These are phyloP conservation scores for Drosophila lacertosa DNA, from an alignment of 1,140 invertebrate genomes.

Conservation along the genomic window DNA sequence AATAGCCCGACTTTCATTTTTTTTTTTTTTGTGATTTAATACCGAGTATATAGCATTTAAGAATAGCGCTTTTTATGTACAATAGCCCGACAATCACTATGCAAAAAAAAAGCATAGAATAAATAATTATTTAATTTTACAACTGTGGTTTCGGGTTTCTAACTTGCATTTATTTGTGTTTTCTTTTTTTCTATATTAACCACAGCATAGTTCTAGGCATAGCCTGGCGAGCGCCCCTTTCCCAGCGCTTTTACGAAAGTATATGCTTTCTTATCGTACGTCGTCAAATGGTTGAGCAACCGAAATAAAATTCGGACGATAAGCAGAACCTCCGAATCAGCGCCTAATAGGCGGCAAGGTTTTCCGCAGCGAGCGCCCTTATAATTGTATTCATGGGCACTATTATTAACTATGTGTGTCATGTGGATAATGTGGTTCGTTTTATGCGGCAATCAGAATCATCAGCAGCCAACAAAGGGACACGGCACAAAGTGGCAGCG, in stretches of 20 bases:
- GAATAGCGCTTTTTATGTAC: too few species aligned
- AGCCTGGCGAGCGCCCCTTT: not conserved
- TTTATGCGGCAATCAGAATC: slow-evolving; percentile 34
- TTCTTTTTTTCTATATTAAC: not conserved
- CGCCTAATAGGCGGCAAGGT: slow-evolving; percentile 56
- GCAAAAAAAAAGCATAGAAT: too few species aligned
- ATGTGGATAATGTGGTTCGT: slow-evolving; percentile 41
- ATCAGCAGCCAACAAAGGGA: slow-evolving; percentile 34
- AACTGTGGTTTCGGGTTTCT: too few species aligned
- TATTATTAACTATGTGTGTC: slow-evolving; percentile 47
- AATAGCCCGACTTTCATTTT: too few species aligned
- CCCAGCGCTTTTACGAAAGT: too few species aligned
- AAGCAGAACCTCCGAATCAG: slow-evolving; percentile 29
- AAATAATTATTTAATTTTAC: too few species aligned
- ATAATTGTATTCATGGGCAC: slow-evolving; percentile 1
- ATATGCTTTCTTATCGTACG: slow-evolving; percentile 26
- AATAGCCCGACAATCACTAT: too few species aligned
- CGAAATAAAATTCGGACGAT: slow-evolving; percentile 30
- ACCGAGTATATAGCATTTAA: too few species aligned
- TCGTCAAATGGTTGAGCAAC: not conserved
- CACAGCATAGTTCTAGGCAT: slow-evolving; percentile 59
- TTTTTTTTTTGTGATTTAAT: too few species aligned
- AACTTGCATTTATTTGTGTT: too few species aligned
- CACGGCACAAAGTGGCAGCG: slow-evolving; percentile 51
- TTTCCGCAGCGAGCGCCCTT: slow-evolving; percentile 7